Percentiles rank a stretch among this genome's conserved stretches.
These are phyloP conservation scores for Craseonycteris thonglongyai DNA, from an alignment of 2,113 vertebrate species.

Conservation along the genomic window DNA sequence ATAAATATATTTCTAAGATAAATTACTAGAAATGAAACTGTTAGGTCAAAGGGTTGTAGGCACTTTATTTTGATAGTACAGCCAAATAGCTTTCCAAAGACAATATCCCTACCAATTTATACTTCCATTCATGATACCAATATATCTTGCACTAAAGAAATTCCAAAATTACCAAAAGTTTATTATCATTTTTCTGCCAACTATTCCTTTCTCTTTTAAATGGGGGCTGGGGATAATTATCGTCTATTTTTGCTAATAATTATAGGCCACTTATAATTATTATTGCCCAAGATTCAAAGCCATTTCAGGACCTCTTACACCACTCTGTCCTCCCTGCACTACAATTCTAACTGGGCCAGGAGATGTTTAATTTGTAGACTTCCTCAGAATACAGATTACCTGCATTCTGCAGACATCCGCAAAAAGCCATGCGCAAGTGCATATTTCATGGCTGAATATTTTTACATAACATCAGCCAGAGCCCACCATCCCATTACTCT, in stretches of 20 bases:
- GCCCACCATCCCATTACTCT: slow-evolving; percentile 25
- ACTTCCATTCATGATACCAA: background rate
- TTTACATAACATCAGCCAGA: slow-evolving; percentile 71
- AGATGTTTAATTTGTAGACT: slow-evolving; percentile 75
- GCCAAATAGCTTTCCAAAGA: slow-evolving; percentile 22
- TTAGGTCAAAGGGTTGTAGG: background rate
- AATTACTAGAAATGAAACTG: background rate
- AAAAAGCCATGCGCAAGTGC: slow-evolving; percentile 62
- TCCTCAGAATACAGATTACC: slow-evolving; percentile 69
- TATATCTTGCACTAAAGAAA: background rate
- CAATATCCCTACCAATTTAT: background rate
- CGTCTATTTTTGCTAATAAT: slow-evolving; percentile 46
- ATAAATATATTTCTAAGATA: background rate
- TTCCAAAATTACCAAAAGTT: slow-evolving; percentile 7
- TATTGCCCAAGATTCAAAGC: slow-evolving; percentile 60
- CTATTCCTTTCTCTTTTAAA: background rate
- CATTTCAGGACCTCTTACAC: slow-evolving; percentile 50
- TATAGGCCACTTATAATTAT: slow-evolving; percentile 61
- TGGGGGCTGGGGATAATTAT: background rate
- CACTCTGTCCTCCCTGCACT: slow-evolving; percentile 42
- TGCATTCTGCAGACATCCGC: slow-evolving; percentile 71
- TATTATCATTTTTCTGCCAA: background rate
- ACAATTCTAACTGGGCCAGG: slow-evolving; percentile 73
- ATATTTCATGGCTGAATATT: slow-evolving; percentile 71
- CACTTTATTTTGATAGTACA: slow-evolving; percentile 9